Evolutionary conservation across 2,888 invertebrate genomes (phyloP).

Genomic region (Drosophila vallismaia): DNA sequence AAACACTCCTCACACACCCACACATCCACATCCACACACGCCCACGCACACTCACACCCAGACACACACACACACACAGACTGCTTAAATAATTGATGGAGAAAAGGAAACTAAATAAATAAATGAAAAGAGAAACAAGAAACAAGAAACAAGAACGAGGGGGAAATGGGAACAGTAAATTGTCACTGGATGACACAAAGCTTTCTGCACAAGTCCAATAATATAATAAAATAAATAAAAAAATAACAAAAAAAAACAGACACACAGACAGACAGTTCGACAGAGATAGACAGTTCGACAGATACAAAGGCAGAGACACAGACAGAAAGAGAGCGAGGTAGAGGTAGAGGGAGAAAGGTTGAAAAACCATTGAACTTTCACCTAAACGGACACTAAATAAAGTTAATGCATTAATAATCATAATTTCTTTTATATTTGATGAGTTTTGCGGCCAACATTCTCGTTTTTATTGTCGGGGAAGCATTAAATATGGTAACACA

Average conservation of each 20-base stretch:
- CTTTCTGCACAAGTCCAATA: slow-evolving; percentile 60
- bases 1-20: slow-evolving; percentile 27
- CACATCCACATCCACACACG: slow-evolving; percentile 16
- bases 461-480: slow-evolving; percentile 48
- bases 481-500: slow-evolving; percentile 65
- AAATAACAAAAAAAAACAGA: slow-evolving; percentile 12
- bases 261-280: neutral
- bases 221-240: slow-evolving; percentile 31
- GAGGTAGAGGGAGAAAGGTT: too few relatives aligned
- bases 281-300: neutral
- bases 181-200: slow-evolving; percentile 77
- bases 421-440: slow-evolving; percentile 47
- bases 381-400: slow-evolving; percentile 39
- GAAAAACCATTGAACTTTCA: slow-evolving; percentile 43
- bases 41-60: slow-evolving; percentile 28
- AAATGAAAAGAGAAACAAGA: slow-evolving; percentile 58
- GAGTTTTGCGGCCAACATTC: slow-evolving; percentile 13
- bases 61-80: slow-evolving; percentile 31
- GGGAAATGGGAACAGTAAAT: slow-evolving; percentile 49
- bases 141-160: neutral
- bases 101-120: slow-evolving; percentile 76
- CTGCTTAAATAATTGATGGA: slow-evolving; percentile 70
- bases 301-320: neutral
- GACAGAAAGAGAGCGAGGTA: neutral
- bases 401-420: slow-evolving; percentile 65